Conservation (phyloP, 64 coral and sea anemone species). For the Trachythela sp. region DNA sequence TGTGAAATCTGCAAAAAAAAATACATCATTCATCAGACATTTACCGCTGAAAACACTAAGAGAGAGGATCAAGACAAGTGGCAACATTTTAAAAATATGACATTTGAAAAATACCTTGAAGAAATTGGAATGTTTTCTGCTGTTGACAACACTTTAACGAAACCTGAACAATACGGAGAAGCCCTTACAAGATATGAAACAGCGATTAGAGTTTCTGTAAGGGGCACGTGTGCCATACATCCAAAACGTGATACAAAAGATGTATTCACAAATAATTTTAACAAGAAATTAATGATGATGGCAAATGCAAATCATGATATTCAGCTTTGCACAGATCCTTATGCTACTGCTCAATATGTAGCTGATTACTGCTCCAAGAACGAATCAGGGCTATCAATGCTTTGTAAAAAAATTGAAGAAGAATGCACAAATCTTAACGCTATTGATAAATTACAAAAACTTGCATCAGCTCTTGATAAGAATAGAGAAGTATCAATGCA, state of each 20-base stretch:
- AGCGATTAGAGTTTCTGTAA: neutral
- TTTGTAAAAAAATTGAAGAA: neutral
- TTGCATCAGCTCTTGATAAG: constrained; percentile 17
- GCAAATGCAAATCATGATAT: neutral
- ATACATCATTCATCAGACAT: neutral
- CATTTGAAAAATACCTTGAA: constrained; percentile 7
- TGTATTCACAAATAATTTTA: constrained; percentile 6
- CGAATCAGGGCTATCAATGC: no score
- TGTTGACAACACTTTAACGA: neutral
- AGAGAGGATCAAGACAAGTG: constrained; percentile 6
- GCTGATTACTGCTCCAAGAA: neutral
- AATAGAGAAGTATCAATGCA: constrained; percentile 18
- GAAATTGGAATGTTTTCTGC: constrained; percentile 1
- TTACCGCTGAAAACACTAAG: neutral
- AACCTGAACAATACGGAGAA: neutral
- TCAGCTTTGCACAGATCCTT: neutral
- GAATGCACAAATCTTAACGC: neutral
- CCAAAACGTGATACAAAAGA: constrained; percentile 1
- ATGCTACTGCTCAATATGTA: constrained; percentile 11
- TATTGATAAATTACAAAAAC: neutral
- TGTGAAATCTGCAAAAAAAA: neutral
- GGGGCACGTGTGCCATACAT: neutral
- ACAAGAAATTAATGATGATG: constrained; percentile 13
- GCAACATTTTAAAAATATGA: neutral
- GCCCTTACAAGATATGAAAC: neutral